Evolutionary conservation across 2,797 vertebrate genomes (phyloP).

Genomic region (Arrhamphus sclerolepis): DNA sequence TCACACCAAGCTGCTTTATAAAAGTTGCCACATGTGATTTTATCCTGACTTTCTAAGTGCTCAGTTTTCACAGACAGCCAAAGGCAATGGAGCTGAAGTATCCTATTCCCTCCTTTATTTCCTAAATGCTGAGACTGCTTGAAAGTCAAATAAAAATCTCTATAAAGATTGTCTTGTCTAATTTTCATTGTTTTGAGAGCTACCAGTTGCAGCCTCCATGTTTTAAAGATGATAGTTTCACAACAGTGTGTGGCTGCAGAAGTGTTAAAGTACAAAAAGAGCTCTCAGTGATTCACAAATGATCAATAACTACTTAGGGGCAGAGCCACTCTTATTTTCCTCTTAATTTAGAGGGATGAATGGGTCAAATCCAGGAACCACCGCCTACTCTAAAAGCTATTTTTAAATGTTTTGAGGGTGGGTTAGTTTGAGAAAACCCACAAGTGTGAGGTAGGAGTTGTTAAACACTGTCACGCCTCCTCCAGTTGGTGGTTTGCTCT

Average conservation of each 20-base stretch:
- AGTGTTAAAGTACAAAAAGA: slow-evolving; percentile 41
- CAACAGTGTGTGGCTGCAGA: neutral
- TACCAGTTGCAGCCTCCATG: too few species aligned
- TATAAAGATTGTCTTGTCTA: too few species aligned
- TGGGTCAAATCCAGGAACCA: neutral
- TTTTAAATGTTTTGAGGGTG: neutral
- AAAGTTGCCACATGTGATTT: too few species aligned
- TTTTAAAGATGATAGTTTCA: too few species aligned
- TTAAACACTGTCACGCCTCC: slow-evolving; percentile 21
- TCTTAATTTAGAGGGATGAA: slow-evolving; percentile 1
- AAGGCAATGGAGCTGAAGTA: too few species aligned
- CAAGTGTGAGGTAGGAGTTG: slow-evolving; percentile 18
- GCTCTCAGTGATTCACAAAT: slow-evolving; percentile 9
- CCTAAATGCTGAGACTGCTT: too few species aligned
- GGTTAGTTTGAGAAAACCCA: slow-evolving; percentile 32
- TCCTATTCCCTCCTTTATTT: too few species aligned
- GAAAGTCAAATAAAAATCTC: too few species aligned
- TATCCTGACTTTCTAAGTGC: too few species aligned
- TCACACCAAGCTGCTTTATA: too few species aligned
- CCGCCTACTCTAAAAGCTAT: neutral
- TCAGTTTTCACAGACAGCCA: too few species aligned
- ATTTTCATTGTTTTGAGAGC: too few species aligned
- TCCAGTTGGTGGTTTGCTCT: slow-evolving; percentile 30
- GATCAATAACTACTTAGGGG: neutral
- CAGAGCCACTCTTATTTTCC: slow-evolving; percentile 39